phyloP scores from a whole-genome alignment of 2,113 vertebrate genomes.

The Eleginops maclovinus region DNA sequence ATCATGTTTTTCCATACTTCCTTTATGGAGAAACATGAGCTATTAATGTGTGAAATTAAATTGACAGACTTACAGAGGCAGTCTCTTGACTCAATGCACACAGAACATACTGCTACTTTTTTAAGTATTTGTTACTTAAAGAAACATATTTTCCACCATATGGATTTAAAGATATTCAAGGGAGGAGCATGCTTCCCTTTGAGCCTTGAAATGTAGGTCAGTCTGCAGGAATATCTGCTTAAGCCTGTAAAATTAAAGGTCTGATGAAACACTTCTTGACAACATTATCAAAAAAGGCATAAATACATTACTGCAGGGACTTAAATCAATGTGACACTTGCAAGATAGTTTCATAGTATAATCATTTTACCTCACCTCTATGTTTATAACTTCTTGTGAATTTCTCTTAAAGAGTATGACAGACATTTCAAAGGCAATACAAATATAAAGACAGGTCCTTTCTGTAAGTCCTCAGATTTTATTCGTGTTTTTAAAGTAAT shows the following conservation, averaged over 20 bases:
- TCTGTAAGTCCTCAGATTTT: background rate
- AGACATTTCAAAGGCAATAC: slow-evolving; percentile 15
- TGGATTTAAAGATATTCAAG: slow-evolving; percentile 9
- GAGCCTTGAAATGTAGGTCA: slow-evolving; percentile 35
- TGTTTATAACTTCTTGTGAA: slow-evolving; percentile 7
- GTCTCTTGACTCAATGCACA: background rate
- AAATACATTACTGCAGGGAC: slow-evolving; percentile 26
- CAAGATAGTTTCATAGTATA: slow-evolving; percentile 28
- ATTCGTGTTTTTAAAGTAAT: slow-evolving; percentile 17
- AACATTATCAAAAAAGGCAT: slow-evolving; percentile 24
- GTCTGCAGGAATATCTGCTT: slow-evolving; percentile 40
- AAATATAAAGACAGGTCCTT: slow-evolving; percentile 10
- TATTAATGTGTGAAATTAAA: slow-evolving; percentile 40
- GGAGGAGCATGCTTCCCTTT: slow-evolving; percentile 12
- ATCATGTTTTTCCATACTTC: slow-evolving; percentile 38
- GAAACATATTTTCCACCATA: background rate
- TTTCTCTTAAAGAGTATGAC: slow-evolving; percentile 25
- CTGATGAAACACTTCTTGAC: slow-evolving; percentile 31
- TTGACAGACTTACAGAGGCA: slow-evolving; percentile 11
- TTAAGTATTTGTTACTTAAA: background rate
- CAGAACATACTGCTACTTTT: background rate
- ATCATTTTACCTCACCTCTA: slow-evolving; percentile 26
- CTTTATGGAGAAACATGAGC: slow-evolving; percentile 25
- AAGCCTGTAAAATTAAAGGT: slow-evolving; percentile 28
- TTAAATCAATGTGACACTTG: slow-evolving; percentile 34